Evolutionary conservation across 2,113 vertebrate species (phyloP), one percentile per base, ranked within the genome.

Genomic region (Bubalus kerabau): DNA sequence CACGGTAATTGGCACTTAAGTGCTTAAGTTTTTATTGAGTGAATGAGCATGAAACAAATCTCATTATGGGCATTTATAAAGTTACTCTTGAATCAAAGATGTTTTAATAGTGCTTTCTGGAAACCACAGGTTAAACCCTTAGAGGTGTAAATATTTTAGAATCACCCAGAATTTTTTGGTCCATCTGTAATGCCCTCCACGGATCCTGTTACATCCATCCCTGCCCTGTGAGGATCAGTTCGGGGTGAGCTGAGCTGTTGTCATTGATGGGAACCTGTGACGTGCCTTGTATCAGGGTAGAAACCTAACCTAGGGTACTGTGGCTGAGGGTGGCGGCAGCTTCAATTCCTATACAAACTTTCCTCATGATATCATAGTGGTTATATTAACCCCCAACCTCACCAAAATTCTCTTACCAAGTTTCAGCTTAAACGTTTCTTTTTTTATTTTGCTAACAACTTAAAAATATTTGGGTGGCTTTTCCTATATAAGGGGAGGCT

Each of bases 401-500:
- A 14, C 57, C 9, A 36, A 64, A 81, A 67, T 94, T 87, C 78
- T 94, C 56, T 80, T 87, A 74, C 12, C 26, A 97, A 60, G n/a
- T 50, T 87, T 94, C 81, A 87, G 48, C 48, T 93, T 78, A 50
- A 81, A 50, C 2, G 2, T 71, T 59, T 62, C 46, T 19, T 87
- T 82, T 93, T 6, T 30, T 2, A 48, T 97, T 93, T 95, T 26
- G 17, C 21, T 32, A 86, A 52, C 52, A 40, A 54, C 64, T 95
- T 56, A 46, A 97, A 97, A 91, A 50, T 85, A 87, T 87, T 54
- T 89, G 88, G 21, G 67, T 86, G 52, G 43, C 16, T 92, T 96
- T 85, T 95, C 26, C 76, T 82, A 17, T 36, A 32, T 46, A 88
- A 87, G 26, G 19, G 52, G 57, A 89, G 3, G 6, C 40, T 76